Base-by-base conservation (phyloP, 2,113 vertebrate species). In the Oxyura jamaicensis region DNA sequence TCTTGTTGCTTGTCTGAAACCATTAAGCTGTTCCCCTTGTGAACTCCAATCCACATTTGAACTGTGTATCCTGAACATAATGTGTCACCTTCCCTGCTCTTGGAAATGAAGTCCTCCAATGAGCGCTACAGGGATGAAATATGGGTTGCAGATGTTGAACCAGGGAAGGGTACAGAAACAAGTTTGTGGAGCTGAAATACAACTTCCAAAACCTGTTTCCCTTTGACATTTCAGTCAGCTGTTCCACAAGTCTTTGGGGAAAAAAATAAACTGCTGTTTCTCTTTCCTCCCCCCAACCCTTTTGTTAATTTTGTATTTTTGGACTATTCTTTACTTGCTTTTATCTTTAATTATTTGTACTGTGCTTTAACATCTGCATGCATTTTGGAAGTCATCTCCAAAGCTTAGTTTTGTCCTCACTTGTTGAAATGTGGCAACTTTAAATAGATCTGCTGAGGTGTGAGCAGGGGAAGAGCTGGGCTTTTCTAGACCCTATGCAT, bases 221-320 rank as follows among this genome's bases (percentile, higher is more conserved):
- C 85, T 96, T 97, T 96, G 93, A 94, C 95, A 97, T 96, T 97
- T 96, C 74, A 59, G 83, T 98, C 90, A 97, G 88, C 83, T 97
- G 92, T 93, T 96, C 95, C 84, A 77, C 92, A 93, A 91, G 91
- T 55, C 94, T 94, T 95, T 80, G 65, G 69, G 86, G 93, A 59
- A 69, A 97, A 90, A 66, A 66, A 79, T 21, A 12, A 9, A 62
- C 33, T 85, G 58, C 31, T 77, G 13, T 63, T 96, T 83, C 31
- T 93, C 59, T 28, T 90, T 96, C 92, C 96, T 46, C 35, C 56
- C 77, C 25, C 31, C 77, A 15, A 4, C 25, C 19, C 8, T 5
- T 1, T 35, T 72, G 74, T 52, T 94, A 77, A 86, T 88, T 96
- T 94, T 74, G 28, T 83, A 72, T 78, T 96, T 95, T 94, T 96